These are phyloP conservation scores for Cylindroiulus punctatus DNA, from an alignment of 2,888 invertebrate species.

Conservation along the genomic window DNA sequence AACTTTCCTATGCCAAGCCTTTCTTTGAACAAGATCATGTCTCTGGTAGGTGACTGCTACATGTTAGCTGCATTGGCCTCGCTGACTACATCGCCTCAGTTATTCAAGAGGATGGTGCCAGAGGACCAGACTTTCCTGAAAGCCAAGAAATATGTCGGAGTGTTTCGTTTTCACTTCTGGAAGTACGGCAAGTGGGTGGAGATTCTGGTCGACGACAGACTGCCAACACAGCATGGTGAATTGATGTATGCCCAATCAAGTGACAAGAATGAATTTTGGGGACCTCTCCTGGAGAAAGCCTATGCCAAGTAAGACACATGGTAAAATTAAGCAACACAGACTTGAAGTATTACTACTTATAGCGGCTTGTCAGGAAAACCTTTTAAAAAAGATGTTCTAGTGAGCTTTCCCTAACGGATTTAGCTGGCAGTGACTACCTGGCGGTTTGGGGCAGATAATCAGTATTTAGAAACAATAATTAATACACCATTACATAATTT, in stretches of 20 bases:
- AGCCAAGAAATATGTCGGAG: constrained; percentile 87
- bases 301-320: constrained; percentile 78
- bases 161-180: constrained; percentile 96
- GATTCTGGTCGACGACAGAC: constrained; percentile 89
- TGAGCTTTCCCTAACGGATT: too few relatives aligned
- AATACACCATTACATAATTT: too few relatives aligned
- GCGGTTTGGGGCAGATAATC: too few relatives aligned
- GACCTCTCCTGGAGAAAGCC: constrained; percentile 92
- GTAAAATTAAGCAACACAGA: too few relatives aligned
- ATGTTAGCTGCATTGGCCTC: constrained; percentile 94
- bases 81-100: constrained; percentile 83
- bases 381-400: too few relatives aligned
- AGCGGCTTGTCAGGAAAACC: too few relatives aligned
- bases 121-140: constrained; percentile 89
- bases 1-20: not conserved
- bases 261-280: constrained; percentile 93
- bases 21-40: not conserved
- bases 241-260: constrained; percentile 85
- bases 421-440: too few relatives aligned
- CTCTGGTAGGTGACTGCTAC: constrained; percentile 87
- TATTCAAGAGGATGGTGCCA: constrained; percentile 96
- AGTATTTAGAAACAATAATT: too few relatives aligned
- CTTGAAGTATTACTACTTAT: too few relatives aligned
- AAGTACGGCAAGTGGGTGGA: constrained; percentile 94
- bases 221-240: constrained; percentile 86